Evolutionary conservation across 2,888 invertebrate species (phyloP).

Genomic region (Meloe dianella): DNA sequence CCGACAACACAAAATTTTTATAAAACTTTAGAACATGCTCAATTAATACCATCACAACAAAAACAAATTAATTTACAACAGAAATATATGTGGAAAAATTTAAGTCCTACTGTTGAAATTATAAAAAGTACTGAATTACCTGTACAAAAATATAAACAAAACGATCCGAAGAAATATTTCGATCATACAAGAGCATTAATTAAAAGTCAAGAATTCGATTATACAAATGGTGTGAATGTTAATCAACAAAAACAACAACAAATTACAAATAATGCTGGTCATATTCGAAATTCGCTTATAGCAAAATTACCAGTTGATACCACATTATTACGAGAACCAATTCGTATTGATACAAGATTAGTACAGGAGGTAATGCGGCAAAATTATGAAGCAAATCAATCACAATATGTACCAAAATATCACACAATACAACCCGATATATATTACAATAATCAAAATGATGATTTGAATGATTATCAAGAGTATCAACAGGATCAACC

Average conservation of each 20-base stretch:
- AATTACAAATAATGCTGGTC: neutral
- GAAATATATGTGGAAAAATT: conserved; percentile 45
- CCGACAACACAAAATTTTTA: conserved; percentile 29
- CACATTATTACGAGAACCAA: conserved; percentile 35
- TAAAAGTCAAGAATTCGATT: conserved; percentile 60
- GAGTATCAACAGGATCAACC: conserved; percentile 15
- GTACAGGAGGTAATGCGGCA: conserved; percentile 13
- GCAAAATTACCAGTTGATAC: conserved; percentile 38
- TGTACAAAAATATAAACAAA: conserved; percentile 6
- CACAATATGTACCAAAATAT: conserved; percentile 15
- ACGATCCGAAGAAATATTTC: conserved; percentile 48
- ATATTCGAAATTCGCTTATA: neutral
- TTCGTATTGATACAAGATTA: conserved; percentile 29
- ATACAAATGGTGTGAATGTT: conserved; percentile 55
- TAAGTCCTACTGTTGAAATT: conserved; percentile 52
- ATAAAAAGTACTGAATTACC: conserved; percentile 43
- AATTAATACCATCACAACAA: neutral
- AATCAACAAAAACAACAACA: conserved; percentile 13
- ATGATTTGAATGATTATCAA: conserved; percentile 15
- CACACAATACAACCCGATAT: conserved; percentile 18
- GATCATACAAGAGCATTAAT: conserved; percentile 60
- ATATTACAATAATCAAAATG: neutral
- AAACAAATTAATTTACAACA: conserved; percentile 23
- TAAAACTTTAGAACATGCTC: conserved; percentile 20
- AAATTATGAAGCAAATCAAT: conserved; percentile 17